phyloP scores from a whole-genome alignment of 1,140 invertebrate genomes.

The Neodiprion pinetum region DNA sequence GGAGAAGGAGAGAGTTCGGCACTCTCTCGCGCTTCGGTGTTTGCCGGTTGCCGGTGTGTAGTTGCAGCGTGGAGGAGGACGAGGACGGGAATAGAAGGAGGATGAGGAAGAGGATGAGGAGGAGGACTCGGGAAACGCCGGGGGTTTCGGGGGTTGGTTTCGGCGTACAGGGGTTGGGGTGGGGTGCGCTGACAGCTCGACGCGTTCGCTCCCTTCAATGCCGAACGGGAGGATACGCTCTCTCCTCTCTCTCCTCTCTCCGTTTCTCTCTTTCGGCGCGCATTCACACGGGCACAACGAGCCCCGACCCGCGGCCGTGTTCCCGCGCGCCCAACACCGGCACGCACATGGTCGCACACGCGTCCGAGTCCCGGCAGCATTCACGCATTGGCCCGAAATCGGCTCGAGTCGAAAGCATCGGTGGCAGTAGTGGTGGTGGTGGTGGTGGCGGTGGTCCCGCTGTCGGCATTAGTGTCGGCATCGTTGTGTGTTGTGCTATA shows the following conservation, averaged over 20 bases:
- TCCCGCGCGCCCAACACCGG: slow-evolving; percentile 4
- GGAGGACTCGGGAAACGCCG: slow-evolving; percentile 44
- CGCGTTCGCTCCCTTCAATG: slow-evolving; percentile 53
- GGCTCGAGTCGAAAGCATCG: background rate
- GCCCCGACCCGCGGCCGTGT: slow-evolving; percentile 24
- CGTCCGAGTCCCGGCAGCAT: background rate
- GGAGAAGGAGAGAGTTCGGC: background rate
- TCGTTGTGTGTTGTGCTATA: no score
- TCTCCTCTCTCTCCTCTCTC: slow-evolving; percentile 49
- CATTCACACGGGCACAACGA: slow-evolving; percentile 34
- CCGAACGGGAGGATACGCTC: slow-evolving; percentile 61
- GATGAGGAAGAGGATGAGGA: slow-evolving; percentile 27
- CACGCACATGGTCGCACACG: slow-evolving; percentile 1
- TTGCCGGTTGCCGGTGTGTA: background rate
- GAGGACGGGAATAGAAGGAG: slow-evolving; percentile 19
- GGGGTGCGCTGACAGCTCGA: slow-evolving; percentile 63
- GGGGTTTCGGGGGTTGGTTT: slow-evolving; percentile 31
- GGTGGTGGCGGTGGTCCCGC: no score
- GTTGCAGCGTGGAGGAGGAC: background rate
- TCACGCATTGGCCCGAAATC: background rate
- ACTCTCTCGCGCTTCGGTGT: slow-evolving; percentile 12
- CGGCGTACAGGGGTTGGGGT: slow-evolving; percentile 39
- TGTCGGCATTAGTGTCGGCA: no score
- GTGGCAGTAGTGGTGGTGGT: background rate
- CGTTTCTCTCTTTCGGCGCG: slow-evolving; percentile 8